These are phyloP conservation scores for Melanchra persicariae DNA, from an alignment of 2,888 invertebrate species.

Conservation along the genomic window DNA sequence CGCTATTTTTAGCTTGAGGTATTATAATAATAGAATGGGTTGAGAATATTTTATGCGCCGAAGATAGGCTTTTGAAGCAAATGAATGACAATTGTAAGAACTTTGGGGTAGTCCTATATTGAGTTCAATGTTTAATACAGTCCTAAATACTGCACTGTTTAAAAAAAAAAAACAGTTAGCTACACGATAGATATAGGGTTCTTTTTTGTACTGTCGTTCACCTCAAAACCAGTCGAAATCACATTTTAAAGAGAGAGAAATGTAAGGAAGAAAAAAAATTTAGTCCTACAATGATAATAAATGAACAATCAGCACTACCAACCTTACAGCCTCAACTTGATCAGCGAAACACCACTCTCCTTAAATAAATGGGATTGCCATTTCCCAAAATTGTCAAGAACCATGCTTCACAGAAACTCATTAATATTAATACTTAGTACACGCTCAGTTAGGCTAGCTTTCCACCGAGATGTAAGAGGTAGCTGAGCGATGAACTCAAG, in stretches of 20 bases:
- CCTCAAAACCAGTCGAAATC: too few species aligned
- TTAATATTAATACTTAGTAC: slow-evolving; percentile 52
- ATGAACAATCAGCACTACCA: slow-evolving; percentile 1
- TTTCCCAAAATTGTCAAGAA: slow-evolving; percentile 36
- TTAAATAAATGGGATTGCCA: slow-evolving; percentile 45
- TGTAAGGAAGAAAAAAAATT: too few species aligned
- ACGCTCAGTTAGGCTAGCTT: slow-evolving; percentile 11
- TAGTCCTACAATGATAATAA: background rate
- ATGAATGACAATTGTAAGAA: background rate
- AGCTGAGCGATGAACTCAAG: background rate
- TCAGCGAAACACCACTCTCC: slow-evolving; percentile 23
- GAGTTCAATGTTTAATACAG: background rate
- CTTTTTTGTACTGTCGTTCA: too few species aligned
- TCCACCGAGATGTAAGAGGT: background rate
- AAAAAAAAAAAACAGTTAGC: too few species aligned
- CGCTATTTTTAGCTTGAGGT: slow-evolving; percentile 14
- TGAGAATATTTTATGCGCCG: background rate
- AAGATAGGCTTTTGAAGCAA: background rate
- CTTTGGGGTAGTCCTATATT: background rate
- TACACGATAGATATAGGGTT: too few species aligned
- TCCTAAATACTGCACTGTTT: too few species aligned
- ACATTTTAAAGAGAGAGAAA: too few species aligned
- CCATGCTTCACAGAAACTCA: slow-evolving; percentile 36
- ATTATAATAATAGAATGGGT: background rate
- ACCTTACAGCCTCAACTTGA: background rate